These are phyloP conservation scores for Procambarus clarkii DNA, from an alignment of 1,140 invertebrate species.

Conservation along the genomic window DNA sequence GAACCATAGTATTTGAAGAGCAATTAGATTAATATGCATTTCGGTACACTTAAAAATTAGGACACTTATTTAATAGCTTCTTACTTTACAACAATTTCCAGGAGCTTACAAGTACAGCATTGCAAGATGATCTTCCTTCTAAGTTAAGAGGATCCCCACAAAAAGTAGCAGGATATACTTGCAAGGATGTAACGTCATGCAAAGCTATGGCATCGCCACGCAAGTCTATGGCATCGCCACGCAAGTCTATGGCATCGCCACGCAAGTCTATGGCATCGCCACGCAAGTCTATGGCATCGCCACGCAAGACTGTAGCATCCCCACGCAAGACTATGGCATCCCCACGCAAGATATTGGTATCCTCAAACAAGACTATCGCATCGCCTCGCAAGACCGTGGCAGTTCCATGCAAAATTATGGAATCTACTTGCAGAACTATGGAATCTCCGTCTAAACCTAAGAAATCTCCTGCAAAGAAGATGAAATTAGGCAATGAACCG, in stretches of 20 bases:
- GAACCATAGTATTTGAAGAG: too few relatives aligned
- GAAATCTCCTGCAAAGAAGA: slow-evolving; percentile 31
- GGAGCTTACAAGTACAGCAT: neutral
- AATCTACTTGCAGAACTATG: neutral
- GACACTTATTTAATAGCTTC: too few relatives aligned
- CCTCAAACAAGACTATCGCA: too few relatives aligned
- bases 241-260: neutral
- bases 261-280: neutral
- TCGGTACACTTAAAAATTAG: too few relatives aligned
- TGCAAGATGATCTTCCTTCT: neutral
- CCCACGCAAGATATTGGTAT: neutral
- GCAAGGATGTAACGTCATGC: neutral
- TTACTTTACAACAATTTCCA: slow-evolving; percentile 2
- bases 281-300: neutral
- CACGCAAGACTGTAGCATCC: neutral
- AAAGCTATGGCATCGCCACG: too few relatives aligned
- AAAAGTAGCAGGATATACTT: neutral
- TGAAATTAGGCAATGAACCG: slow-evolving; percentile 23
- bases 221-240: neutral
- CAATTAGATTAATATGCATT: too few relatives aligned
- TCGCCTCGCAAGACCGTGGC: too few relatives aligned
- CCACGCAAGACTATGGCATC: too few relatives aligned
- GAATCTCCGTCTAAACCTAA: neutral
- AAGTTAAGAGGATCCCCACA: neutral
- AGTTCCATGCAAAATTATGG: too few relatives aligned